A percentile compares a stretch with the other conserved stretches of the same genome.
Evolutionary conservation across 2,888 invertebrate genomes (phyloP).

Genomic region (Amiota communis): DNA sequence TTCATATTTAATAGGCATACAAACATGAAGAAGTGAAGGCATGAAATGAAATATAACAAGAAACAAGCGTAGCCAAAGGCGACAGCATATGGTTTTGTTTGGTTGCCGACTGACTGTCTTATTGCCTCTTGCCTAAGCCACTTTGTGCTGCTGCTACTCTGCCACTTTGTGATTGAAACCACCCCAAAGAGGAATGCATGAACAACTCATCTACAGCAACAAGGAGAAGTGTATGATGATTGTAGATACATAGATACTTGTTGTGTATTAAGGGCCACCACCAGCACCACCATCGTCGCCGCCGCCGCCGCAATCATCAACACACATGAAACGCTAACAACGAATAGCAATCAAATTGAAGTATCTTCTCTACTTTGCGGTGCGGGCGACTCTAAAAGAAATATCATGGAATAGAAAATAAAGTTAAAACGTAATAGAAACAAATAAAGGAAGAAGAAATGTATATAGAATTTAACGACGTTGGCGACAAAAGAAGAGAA

Average conservation of each 20-base stretch:
- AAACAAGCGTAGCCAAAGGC: background rate
- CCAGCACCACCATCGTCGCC: too few relatives aligned
- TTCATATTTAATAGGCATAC: background rate
- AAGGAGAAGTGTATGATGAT: too few relatives aligned
- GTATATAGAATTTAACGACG: background rate
- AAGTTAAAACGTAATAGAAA: conserved; percentile 4
- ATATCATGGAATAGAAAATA: background rate
- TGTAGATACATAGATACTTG: background rate
- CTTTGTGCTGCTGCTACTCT: background rate
- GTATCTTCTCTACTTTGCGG: background rate
- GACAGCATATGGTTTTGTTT: conserved; percentile 5
- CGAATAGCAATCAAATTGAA: background rate
- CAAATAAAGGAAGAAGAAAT: conserved; percentile 8
- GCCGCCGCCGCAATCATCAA: conserved; percentile 36
- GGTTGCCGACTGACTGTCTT: too few relatives aligned
- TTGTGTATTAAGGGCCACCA: background rate
- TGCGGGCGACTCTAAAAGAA: background rate
- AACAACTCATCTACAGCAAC: conserved; percentile 16
- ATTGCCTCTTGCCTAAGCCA: background rate
- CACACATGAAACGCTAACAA: background rate
- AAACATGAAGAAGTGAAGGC: background rate
- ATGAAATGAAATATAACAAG: conserved; percentile 27
- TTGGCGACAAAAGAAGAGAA: background rate
- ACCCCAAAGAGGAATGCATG: background rate
- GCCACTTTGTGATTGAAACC: too few relatives aligned